A percentile compares a stretch with the other conserved stretches of the same genome.
Evolutionary conservation across 2,113 vertebrate genomes (phyloP).

Genomic region (Lamprologus callipterus): DNA sequence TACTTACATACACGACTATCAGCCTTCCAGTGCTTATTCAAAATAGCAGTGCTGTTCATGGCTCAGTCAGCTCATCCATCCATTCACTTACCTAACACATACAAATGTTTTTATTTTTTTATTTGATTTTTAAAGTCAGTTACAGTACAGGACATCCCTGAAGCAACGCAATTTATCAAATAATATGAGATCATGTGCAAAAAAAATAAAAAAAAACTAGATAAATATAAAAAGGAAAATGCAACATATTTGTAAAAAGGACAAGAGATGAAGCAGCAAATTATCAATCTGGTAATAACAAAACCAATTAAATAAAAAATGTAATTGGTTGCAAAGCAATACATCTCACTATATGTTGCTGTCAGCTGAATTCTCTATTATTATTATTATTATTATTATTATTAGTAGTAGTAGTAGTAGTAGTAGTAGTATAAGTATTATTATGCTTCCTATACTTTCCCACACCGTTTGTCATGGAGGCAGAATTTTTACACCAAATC

Average conservation of each 20-base stretch:
- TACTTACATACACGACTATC: background rate
- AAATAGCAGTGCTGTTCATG: background rate
- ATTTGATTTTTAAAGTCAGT: background rate
- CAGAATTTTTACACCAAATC: background rate
- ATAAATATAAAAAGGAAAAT: background rate
- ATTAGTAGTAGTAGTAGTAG: accelerated
- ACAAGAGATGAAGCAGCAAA: background rate
- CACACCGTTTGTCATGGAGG: background rate
- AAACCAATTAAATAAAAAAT: background rate
- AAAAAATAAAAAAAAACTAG: accelerated
- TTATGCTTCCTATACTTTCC: background rate
- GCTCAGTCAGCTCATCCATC: background rate
- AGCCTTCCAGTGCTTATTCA: background rate
- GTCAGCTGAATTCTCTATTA: background rate
- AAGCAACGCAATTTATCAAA: background rate
- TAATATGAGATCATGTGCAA: background rate
- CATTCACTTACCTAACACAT: background rate
- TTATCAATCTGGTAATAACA: background rate
- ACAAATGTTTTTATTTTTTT: background rate
- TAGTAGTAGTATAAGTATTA: background rate
- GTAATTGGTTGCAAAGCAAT: background rate
- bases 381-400: accelerated
- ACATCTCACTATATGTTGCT: background rate
- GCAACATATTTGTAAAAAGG: background rate
- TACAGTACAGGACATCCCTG: background rate